These are phyloP conservation scores for Crematogaster levior DNA, from an alignment of 2,888 invertebrate genomes.

Conservation along the genomic window DNA sequence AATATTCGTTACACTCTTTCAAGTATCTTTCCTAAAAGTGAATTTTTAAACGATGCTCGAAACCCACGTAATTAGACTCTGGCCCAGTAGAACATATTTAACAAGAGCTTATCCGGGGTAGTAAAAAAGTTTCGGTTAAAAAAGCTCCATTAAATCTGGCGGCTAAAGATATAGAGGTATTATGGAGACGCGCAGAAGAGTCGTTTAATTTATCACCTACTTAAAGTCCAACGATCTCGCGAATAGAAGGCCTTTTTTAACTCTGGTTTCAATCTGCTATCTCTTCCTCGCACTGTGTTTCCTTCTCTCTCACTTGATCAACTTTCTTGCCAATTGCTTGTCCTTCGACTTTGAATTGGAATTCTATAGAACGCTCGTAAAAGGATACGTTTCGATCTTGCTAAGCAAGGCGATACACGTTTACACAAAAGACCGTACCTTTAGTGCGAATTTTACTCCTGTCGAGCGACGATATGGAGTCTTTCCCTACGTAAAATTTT, in stretches of 20 bases:
- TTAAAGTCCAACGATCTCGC: constrained; percentile 74
- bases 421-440: constrained; percentile 7
- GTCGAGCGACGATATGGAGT: not conserved
- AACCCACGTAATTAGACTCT: constrained; percentile 74
- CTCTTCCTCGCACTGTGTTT: not conserved
- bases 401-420: constrained; percentile 38
- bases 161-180: constrained; percentile 71
- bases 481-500: not conserved
- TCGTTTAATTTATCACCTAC: constrained; percentile 83
- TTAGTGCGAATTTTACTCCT: constrained; percentile 15
- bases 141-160: constrained; percentile 79
- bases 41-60: constrained; percentile 60
- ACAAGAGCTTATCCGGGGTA: constrained; percentile 76
- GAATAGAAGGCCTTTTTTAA: constrained; percentile 57
- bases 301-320: not conserved
- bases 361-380: constrained; percentile 54
- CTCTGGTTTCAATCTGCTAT: constrained; percentile 63
- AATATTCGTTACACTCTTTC: not conserved
- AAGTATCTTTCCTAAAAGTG: not conserved
- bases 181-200: constrained; percentile 61
- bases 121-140: constrained; percentile 76
- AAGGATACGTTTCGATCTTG: constrained; percentile 59
- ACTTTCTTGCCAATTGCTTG: constrained; percentile 57
- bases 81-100: constrained; percentile 73
- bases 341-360: constrained; percentile 47